Evolutionary conservation across 2,797 vertebrate species (phyloP), one percentile per base, ranked within the genome.

Genomic region (Melanogrammus aeglefinus): DNA sequence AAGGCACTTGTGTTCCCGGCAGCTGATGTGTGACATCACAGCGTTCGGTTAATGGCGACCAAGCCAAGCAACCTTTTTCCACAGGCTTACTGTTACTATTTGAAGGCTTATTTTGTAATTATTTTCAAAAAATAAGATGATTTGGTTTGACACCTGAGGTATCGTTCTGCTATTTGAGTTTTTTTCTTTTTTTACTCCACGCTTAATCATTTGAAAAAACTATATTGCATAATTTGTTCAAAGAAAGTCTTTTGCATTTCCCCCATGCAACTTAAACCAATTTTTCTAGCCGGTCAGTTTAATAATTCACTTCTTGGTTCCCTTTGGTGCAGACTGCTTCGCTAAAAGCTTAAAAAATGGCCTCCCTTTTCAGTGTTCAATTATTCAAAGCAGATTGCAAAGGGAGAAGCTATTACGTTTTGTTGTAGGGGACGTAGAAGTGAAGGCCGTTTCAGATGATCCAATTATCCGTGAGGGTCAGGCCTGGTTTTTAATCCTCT

Each of bases 401-500:
- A 82, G 86, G 69, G 72, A 82, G 77, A 77, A 88, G 82, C 79
- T 77, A 75, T 83, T 83, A 31, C 63, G 78, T 83, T 82, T 84
- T 83, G 71, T 87, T 85, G 84, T 83, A 70, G 84, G 63, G 71
- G 73, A 86, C 86, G 79, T 87, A 78, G 70, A 88, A 83, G 75
- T 86, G 78, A 77, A 86, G 82, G 71, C 88, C 88, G 78, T 38
- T 87, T 81, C 84, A 86, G 87, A 92, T 91, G 89, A 92, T 94
- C 90, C 91, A 91, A 89, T 93, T 92, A 91, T 89, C 86, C 90
- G 85, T 79, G 83, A 82, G 86, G 80, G 86, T 72, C 38, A 36
- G 88, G 90, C 91, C 94, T 93, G 51, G 7, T 85, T 85, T 88
- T 88, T 91, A 89, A 92, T 93, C 89, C 88, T 80, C 87, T 88